phyloP scores from a whole-genome alignment of 2,113 vertebrate genomes.

The Pseudorhombus dupliciocellatus region DNA sequence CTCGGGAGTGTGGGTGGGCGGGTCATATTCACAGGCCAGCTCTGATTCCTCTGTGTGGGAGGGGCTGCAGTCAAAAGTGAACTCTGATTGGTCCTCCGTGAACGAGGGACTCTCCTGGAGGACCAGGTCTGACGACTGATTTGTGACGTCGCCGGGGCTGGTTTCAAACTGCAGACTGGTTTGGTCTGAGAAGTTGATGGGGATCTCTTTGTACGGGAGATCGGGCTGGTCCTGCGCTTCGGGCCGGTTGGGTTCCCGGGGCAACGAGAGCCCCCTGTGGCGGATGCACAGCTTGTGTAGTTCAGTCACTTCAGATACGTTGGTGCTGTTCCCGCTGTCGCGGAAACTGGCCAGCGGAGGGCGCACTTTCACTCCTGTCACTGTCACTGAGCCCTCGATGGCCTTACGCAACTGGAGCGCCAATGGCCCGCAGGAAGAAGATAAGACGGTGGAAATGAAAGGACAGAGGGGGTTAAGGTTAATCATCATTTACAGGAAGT shows the following conservation, averaged over 20 bases:
- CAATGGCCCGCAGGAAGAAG: no score
- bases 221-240: slow-evolving; percentile 77
- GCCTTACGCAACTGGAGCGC: slow-evolving; percentile 91
- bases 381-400: slow-evolving; percentile 94
- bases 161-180: slow-evolving; percentile 71
- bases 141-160: slow-evolving; percentile 58
- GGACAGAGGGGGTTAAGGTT: not conserved
- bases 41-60: slow-evolving; percentile 78
- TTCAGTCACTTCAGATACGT: slow-evolving; percentile 91
- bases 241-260: slow-evolving; percentile 86
- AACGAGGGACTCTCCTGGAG: slow-evolving; percentile 77
- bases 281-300: slow-evolving; percentile 94
- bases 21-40: slow-evolving; percentile 74
- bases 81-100: slow-evolving; percentile 75
- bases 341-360: slow-evolving; percentile 97
- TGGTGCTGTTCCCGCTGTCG: slow-evolving; percentile 89
- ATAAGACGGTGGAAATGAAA: not conserved
- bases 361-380: slow-evolving; percentile 94
- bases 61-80: slow-evolving; percentile 80
- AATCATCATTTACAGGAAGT: not conserved
- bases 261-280: slow-evolving; percentile 88
- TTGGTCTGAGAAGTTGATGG: slow-evolving; percentile 81
- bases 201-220: slow-evolving; percentile 75
- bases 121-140: slow-evolving; percentile 64
- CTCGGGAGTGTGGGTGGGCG: slow-evolving; percentile 52